These are phyloP conservation scores for Petrocephalus microphthalmus DNA, from an alignment of 2,113 vertebrate genomes.

Conservation along the genomic window DNA sequence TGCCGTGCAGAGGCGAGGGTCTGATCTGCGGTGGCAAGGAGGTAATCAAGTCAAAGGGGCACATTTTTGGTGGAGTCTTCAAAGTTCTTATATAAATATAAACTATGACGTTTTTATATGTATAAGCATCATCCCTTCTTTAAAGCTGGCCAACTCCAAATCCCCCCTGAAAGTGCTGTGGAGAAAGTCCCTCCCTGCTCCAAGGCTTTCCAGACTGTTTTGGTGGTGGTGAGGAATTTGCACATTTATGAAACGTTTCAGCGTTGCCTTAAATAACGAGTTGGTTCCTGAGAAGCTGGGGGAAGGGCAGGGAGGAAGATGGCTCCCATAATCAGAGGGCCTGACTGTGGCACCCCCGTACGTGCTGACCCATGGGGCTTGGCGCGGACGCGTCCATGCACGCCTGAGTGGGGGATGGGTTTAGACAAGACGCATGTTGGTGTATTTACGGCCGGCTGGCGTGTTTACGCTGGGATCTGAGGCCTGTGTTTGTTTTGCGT, in stretches of 20 bases:
- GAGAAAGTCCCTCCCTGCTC: not conserved
- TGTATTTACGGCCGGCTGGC: slow-evolving; percentile 27
- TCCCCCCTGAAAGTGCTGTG: not conserved
- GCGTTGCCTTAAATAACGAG: not conserved
- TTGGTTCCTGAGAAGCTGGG: not conserved
- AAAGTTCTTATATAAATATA: not conserved
- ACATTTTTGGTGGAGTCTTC: not conserved
- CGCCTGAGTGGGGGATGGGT: not conserved
- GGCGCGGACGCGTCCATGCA: not conserved
- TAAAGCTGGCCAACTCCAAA: not conserved
- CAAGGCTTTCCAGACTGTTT: not conserved
- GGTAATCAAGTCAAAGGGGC: not conserved
- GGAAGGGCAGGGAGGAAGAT: not conserved
- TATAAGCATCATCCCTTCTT: not conserved
- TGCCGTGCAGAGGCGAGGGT: not conserved
- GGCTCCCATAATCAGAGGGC: not conserved
- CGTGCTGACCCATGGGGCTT: not conserved
- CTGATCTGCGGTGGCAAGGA: not conserved
- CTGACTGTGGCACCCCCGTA: not conserved
- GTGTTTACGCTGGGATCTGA: slow-evolving; percentile 46
- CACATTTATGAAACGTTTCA: not conserved
- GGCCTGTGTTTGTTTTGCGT: slow-evolving; percentile 55
- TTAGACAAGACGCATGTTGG: slow-evolving; percentile 1
- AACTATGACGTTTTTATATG: too few species aligned
- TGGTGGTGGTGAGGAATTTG: not conserved